Conservation (phyloP, 2,888 invertebrate species). For the Alloplasta piceator region DNA sequence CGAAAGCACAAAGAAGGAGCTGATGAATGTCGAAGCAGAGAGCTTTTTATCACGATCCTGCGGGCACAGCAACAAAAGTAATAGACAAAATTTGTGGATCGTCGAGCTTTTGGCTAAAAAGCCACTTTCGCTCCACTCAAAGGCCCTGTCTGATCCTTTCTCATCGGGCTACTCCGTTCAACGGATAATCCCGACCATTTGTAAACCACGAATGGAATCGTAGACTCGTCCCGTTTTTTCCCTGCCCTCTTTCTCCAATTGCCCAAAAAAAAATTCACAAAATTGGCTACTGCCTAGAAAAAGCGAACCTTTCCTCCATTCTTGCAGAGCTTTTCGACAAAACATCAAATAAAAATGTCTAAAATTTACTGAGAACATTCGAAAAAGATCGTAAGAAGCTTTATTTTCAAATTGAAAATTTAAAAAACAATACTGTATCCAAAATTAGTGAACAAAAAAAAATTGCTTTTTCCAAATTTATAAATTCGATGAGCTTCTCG, state of each 20-base stretch:
- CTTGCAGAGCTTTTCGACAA: not conserved
- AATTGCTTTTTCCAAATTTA: not conserved
- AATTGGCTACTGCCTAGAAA: slow-evolving; percentile 11
- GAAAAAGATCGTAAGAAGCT: not conserved
- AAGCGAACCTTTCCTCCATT: slow-evolving; percentile 5
- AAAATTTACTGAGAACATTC: not conserved
- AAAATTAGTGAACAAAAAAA: not conserved
- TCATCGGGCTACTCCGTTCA: slow-evolving; percentile 15
- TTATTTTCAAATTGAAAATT: not conserved
- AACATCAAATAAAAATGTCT: not conserved
- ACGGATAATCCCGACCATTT: slow-evolving; percentile 50
- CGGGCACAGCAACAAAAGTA: slow-evolving; percentile 36
- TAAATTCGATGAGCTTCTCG: not conserved
- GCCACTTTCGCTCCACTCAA: slow-evolving; percentile 30
- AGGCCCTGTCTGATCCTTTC: slow-evolving; percentile 29
- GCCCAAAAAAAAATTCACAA: slow-evolving; percentile 37
- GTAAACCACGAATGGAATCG: slow-evolving; percentile 40
- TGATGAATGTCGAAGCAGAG: too few relatives aligned
- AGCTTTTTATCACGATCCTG: slow-evolving; percentile 14
- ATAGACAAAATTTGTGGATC: slow-evolving; percentile 40
- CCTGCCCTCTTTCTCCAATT: not conserved
- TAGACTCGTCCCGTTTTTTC: slow-evolving; percentile 13
- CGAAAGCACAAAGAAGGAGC: not conserved
- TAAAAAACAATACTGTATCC: not conserved
- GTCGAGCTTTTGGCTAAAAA: slow-evolving; percentile 32